Conservation (phyloP, 2,113 vertebrate species). For the Pao palembangensis region DNA sequence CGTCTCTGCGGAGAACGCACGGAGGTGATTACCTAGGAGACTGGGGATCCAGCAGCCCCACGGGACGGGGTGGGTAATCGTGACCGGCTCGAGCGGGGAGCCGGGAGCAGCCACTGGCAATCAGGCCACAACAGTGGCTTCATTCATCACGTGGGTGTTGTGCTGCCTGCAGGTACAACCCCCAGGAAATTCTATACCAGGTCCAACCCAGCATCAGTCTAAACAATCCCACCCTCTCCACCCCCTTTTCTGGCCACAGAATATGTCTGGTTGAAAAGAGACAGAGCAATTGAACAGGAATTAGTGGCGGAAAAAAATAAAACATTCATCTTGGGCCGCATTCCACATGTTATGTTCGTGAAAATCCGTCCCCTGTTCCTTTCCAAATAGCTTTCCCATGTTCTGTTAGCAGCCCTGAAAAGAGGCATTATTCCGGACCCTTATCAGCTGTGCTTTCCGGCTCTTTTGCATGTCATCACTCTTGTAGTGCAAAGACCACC, state of each 20-base stretch:
- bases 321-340: constrained; percentile 33
- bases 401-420: constrained; percentile 40
- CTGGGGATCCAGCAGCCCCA: constrained; percentile 42
- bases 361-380: constrained; percentile 29
- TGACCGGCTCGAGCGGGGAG: constrained; percentile 34
- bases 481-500: constrained; percentile 35
- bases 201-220: constrained; percentile 34
- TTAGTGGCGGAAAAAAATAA: constrained; percentile 28
- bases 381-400: constrained; percentile 35
- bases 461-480: constrained; percentile 40
- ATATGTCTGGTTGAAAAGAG: constrained; percentile 19
- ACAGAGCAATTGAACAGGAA: constrained; percentile 32
- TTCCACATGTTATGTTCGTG: not conserved
- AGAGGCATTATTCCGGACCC: constrained; percentile 36
- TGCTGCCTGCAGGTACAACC: constrained; percentile 62
- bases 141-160: constrained; percentile 71
- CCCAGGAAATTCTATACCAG: constrained; percentile 61
- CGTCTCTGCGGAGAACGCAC: constrained; percentile 17
- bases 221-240: constrained; percentile 48
- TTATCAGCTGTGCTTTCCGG: constrained; percentile 54
- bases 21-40: constrained; percentile 44
- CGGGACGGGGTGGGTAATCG: constrained; percentile 61
- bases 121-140: constrained; percentile 67
- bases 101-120: constrained; percentile 60
- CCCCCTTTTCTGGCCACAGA: constrained; percentile 21